phyloP scores from a whole-genome alignment of 2,113 vertebrate species.

The Brachyhypopomus occidentalis region DNA sequence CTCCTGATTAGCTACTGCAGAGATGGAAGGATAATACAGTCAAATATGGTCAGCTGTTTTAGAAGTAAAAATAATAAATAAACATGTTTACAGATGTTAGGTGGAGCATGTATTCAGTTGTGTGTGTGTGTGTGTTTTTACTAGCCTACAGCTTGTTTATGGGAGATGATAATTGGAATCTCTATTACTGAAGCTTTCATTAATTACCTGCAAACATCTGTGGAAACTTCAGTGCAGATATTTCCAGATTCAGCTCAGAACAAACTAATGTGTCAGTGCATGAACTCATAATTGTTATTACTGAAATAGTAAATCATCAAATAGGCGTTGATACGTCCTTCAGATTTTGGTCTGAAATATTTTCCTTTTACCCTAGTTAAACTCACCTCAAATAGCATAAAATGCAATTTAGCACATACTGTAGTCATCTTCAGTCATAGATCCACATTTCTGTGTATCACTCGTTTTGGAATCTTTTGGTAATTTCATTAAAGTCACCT shows the following conservation, averaged over 20 bases:
- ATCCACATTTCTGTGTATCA: background rate
- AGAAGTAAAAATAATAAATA: background rate
- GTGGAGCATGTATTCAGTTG: too few species aligned
- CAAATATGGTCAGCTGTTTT: background rate
- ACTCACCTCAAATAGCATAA: background rate
- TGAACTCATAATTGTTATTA: background rate
- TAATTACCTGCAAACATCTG: background rate
- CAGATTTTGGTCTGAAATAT: background rate
- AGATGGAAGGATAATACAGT: slow-evolving; percentile 6
- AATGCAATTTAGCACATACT: background rate
- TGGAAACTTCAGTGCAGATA: background rate
- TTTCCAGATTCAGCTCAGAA: background rate
- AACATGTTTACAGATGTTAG: background rate
- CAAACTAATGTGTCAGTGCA: background rate
- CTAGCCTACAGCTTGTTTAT: background rate
- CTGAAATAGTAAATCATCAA: too few species aligned
- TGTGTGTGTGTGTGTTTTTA: background rate
- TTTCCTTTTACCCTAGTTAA: background rate
- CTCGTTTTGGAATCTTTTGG: background rate
- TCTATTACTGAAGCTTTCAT: background rate
- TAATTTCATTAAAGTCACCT: slow-evolving; percentile 19
- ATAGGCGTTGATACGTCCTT: background rate
- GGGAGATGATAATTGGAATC: background rate
- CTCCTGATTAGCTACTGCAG: slow-evolving; percentile 17
- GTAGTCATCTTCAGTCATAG: background rate